These are phyloP conservation scores for Aphyosemion australe DNA, from an alignment of 2,113 vertebrate genomes.

Conservation along the genomic window DNA sequence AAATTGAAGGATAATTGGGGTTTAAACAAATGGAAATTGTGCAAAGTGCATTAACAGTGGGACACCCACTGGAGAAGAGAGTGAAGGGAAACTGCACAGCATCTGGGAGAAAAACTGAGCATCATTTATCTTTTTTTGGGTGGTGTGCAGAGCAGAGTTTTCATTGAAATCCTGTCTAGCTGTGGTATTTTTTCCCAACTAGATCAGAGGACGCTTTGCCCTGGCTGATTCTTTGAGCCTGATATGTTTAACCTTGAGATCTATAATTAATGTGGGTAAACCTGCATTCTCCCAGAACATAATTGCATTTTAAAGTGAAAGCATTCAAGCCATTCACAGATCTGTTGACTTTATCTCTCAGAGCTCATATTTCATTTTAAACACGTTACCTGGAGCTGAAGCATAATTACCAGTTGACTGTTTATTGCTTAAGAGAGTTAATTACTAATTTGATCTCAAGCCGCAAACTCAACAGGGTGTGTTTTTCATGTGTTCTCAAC, in stretches of 20 bases:
- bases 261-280: constrained; percentile 33
- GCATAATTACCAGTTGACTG: constrained; percentile 57
- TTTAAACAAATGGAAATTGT: constrained; percentile 25
- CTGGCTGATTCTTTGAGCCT: not conserved
- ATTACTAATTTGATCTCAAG: constrained; percentile 58
- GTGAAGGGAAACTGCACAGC: not conserved
- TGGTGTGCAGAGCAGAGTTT: not conserved
- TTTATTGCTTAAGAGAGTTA: constrained; percentile 54
- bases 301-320: constrained; percentile 36
- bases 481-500: constrained; percentile 22
- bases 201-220: constrained; percentile 1
- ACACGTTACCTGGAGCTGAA: constrained; percentile 18
- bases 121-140: not conserved
- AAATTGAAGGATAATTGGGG: constrained; percentile 37
- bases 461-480: constrained; percentile 29
- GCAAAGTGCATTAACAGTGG: constrained; percentile 10
- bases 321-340: not conserved
- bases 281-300: constrained; percentile 3
- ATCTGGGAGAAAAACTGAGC: constrained; percentile 1
- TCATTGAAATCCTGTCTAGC: not conserved
- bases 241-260: constrained; percentile 22
- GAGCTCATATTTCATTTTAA: not conserved
- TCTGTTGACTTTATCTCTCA: constrained; percentile 12
- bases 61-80: constrained; percentile 10
- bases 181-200: not conserved